Base-by-base conservation (phyloP, 2,797 vertebrate genomes). In the Lagocephalus sceleratus region DNA sequence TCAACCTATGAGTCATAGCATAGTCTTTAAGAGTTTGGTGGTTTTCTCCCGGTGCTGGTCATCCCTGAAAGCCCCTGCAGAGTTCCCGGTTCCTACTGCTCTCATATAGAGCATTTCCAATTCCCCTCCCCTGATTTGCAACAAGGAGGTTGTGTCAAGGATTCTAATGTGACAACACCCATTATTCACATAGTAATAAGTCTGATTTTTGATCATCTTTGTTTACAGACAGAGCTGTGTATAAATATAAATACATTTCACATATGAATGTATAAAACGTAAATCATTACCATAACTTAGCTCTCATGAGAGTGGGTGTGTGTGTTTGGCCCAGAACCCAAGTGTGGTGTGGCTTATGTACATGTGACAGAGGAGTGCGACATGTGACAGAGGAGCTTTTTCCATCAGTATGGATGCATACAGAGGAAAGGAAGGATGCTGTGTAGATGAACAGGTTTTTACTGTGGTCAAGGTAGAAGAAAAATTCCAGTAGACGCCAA, bases 1-100 rank as follows among this genome's bases (percentile, higher is more conserved):
- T 77, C 82, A 76, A 84, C 75, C 78, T 60, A 54, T 86, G 84
- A 88, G 81, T 85, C 85, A 87, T 50, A 20, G 47, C 46, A 61
- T 54, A 69, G 70, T 54, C 56, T 59, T 60, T 73, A 67, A 68
- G 78, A 80, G 65, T 76, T 58, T 84, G 72, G 62, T 70, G 67
- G 64, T 29, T 67, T 68, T 42, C 51, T 50, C 57, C 65, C 43
- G 57, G 50, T 56, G 48, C 51, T 60, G 48, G 58, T 70, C 59
- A 76, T 63, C 35, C 63, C 51, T 62, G 45, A 75, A 68, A 69
- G 72, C 69, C 67, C 66, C 45, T 47, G 46, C 26, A 63, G 39
- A 17, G 29, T 66, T 53, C 55, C 44, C 41, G 63, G 58, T 66
- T 79, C 64, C 53, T n/a, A 6, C 39, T 73, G 39, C 17, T 58